Percentiles rank a stretch among this genome's conserved stretches.
Evolutionary conservation across 1,140 invertebrate species (phyloP).

Genomic region (Zaprionus gabonicus): DNA sequence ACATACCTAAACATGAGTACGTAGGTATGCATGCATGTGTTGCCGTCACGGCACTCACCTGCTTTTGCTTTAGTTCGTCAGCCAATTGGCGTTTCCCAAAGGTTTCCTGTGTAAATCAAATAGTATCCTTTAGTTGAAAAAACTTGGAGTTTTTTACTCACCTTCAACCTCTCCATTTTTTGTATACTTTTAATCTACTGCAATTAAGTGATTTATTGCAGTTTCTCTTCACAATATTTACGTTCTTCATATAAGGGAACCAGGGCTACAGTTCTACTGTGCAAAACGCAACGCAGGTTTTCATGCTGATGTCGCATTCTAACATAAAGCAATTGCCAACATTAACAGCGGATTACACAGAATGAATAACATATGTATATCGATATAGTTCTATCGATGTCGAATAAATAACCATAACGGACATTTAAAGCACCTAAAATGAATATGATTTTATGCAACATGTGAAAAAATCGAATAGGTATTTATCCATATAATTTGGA

Average conservation of each 20-base stretch:
- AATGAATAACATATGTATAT: not conserved
- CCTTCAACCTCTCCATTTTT: slow-evolving; percentile 65
- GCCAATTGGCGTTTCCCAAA: slow-evolving; percentile 52
- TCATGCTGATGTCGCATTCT: slow-evolving; percentile 19
- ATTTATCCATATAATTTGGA: no score
- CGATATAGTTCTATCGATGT: no score
- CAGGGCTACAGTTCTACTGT: slow-evolving; percentile 15
- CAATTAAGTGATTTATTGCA: slow-evolving; percentile 24
- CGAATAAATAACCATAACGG: no score
- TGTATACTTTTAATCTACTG: slow-evolving; percentile 7
- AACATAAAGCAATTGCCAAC: slow-evolving; percentile 9
- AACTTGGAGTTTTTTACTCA: slow-evolving; percentile 6
- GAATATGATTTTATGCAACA: no score
- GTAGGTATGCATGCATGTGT: not conserved
- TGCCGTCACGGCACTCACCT: slow-evolving; percentile 57
- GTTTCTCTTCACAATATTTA: slow-evolving; percentile 38
- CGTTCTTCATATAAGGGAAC: slow-evolving; percentile 31
- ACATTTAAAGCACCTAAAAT: no score
- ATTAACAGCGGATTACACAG: slow-evolving; percentile 27
- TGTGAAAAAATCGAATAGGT: no score
- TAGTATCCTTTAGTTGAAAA: not conserved
- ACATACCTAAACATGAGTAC: not conserved
- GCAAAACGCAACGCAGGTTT: not conserved
- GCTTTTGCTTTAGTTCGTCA: slow-evolving; percentile 76
- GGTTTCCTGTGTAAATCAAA: slow-evolving; percentile 29